These are phyloP conservation scores for Forbesichthys agassizii DNA, from an alignment of 2,113 vertebrate genomes.

Conservation along the genomic window DNA sequence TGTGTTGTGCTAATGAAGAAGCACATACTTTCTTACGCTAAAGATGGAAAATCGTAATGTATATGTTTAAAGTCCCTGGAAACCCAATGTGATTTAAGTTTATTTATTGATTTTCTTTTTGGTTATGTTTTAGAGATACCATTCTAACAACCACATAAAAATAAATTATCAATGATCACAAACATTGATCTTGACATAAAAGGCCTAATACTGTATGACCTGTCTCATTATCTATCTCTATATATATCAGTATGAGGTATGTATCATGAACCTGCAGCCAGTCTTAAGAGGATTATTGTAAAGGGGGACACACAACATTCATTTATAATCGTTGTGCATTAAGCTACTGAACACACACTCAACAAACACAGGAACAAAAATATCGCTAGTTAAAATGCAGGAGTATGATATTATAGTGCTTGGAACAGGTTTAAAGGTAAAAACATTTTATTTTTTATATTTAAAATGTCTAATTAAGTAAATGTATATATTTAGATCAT, in stretches of 20 bases:
- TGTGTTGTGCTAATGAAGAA: no score
- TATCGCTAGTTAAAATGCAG: conserved; percentile 64
- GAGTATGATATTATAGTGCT: conserved; percentile 93
- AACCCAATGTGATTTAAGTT: no score
- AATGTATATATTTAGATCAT: neutral
- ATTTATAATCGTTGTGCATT: neutral
- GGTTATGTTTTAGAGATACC: neutral
- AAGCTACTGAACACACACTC: conserved; percentile 1
- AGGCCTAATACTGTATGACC: neutral
- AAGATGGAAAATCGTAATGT: no score
- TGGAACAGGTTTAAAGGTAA: conserved; percentile 93
- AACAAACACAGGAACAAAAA: neutral
- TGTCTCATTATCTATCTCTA: neutral
- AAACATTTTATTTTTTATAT: conserved; percentile 17
- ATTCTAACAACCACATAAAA: no score
- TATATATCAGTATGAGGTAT: no score
- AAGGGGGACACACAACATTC: neutral
- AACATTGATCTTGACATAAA: neutral
- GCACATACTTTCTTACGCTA: no score
- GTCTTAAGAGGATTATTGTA: no score
- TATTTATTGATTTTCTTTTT: no score
- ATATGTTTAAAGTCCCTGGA: no score
- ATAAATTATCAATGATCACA: no score
- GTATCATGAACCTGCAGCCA: no score
- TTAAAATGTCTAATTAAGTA: neutral